These are phyloP conservation scores for Busseola fusca DNA, from an alignment of 2,888 invertebrate genomes.

Conservation along the genomic window DNA sequence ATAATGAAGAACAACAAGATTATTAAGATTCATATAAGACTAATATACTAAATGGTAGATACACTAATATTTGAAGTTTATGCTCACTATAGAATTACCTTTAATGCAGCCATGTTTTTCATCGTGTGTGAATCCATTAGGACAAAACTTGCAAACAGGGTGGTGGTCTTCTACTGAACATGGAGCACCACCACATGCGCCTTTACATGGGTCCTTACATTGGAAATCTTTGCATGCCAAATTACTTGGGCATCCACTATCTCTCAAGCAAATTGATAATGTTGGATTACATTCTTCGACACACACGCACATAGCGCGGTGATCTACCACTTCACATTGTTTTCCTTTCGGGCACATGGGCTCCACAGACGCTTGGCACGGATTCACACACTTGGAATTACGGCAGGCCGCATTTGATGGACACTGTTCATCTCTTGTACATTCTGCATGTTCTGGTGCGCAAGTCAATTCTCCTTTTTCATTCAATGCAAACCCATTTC, in stretches of 20 bases:
- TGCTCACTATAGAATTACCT: slow-evolving; percentile 91
- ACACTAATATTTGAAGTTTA: slow-evolving; percentile 66
- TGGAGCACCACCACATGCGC: slow-evolving; percentile 95
- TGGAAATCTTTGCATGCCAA: slow-evolving; percentile 96
- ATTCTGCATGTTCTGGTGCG: slow-evolving; percentile 94
- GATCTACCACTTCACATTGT: slow-evolving; percentile 96
- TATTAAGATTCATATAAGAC: slow-evolving; percentile 84
- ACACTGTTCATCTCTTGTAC: slow-evolving; percentile 94
- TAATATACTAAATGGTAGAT: slow-evolving; percentile 79
- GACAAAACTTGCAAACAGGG: slow-evolving; percentile 98
- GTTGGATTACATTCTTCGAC: slow-evolving; percentile 95
- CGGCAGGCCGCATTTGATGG: slow-evolving; percentile 95
- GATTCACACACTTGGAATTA: slow-evolving; percentile 95
- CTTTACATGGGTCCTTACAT: slow-evolving; percentile 96
- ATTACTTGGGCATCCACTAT: slow-evolving; percentile 95
- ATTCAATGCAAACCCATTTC: slow-evolving; percentile 95
- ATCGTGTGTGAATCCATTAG: slow-evolving; percentile 97
- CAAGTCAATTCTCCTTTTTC: slow-evolving; percentile 96
- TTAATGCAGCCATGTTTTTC: slow-evolving; percentile 97
- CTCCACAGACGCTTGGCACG: slow-evolving; percentile 91
- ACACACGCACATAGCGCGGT: slow-evolving; percentile 95
- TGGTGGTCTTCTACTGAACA: slow-evolving; percentile 98
- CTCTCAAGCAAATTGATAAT: slow-evolving; percentile 95
- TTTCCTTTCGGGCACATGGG: slow-evolving; percentile 94
- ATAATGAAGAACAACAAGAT: slow-evolving; percentile 88